Base-by-base conservation (phyloP, 2,888 invertebrate genomes). In the Nomada hirtipes region DNA sequence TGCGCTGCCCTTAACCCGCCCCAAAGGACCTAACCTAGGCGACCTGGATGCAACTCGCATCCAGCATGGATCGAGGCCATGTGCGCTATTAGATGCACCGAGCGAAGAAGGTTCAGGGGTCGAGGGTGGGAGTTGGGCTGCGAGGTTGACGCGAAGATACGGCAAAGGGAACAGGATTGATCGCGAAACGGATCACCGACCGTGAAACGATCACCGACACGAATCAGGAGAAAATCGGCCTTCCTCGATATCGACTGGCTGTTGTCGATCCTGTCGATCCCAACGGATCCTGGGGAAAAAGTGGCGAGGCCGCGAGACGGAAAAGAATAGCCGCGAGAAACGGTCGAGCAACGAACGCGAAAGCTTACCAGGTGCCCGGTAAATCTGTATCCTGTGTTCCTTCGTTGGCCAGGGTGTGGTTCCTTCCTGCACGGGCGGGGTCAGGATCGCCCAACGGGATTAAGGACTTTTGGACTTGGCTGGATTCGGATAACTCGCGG, bases 1-100 rank as follows among this genome's bases (percentile, higher is more conserved):
- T 26, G 67, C 69, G 44, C 18, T 74, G 76, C 65, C 71, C 76
- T 82, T 83, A 81, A 79, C 67, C 76, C 79, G 61, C 65, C 86
- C 82, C 76, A 26, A 53, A 42, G 69, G 69, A 83, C 85, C 89
- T 86, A 89, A 87, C 86, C 89, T 88, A 83, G 86, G 80, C 84
- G 79, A 84, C 84, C 72, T 69, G 85, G 86, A 75, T 90, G 88
- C 89, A 90, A 86, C 83, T 88, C 87, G 89, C 89, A 89, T 89
- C 86, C 88, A 88, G 89, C 88, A 85, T 88, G 87, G 89, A 91
- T 88, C 88, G 86, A 86, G 90, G 91, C 90, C 91, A 91, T 91
- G 91, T 91, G 91, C 89, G 90, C 84, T 81, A 84, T 79, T 78
- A 68, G 68, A 70, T 67, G 36, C 59, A 60, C 29, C n/a, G 64